Percentiles rank a stretch among this genome's conserved stretches.
Conservation (phyloP, 2,797 vertebrate genomes). For the Enteromius mattozi region DNA sequence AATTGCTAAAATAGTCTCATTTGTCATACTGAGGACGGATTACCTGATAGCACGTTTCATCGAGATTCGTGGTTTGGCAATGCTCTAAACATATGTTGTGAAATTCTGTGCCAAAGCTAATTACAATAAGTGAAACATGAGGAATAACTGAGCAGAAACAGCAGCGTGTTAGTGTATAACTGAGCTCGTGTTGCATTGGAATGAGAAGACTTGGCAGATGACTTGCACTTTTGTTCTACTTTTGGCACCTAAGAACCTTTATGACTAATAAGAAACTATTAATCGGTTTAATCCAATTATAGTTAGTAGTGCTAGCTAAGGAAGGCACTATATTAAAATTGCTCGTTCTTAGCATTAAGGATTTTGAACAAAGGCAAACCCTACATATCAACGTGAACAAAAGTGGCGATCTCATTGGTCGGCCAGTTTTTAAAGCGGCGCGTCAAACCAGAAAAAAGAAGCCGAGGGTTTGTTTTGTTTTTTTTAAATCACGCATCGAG, state of each 20-base stretch:
- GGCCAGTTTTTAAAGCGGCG: too few species aligned
- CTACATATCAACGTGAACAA: not conserved
- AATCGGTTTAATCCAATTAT: conserved; percentile 14
- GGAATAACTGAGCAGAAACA: conserved; percentile 59
- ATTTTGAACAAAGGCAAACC: not conserved
- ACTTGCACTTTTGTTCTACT: conserved; percentile 23
- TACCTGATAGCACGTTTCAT: conserved; percentile 27
- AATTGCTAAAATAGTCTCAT: conserved; percentile 18
- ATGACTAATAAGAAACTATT: conserved; percentile 28
- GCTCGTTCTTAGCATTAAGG: not conserved
- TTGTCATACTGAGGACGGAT: conserved; percentile 33
- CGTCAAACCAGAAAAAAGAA: too few species aligned
- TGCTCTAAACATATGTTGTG: conserved; percentile 40
- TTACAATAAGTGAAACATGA: conserved; percentile 82
- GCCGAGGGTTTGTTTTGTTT: too few species aligned
- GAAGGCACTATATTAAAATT: conserved; percentile 1
- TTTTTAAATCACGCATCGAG: too few species aligned
- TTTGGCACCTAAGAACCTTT: conserved; percentile 8
- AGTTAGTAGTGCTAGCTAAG: conserved; percentile 9
- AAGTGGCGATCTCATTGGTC: too few species aligned
- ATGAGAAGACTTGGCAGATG: not conserved
- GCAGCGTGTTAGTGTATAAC: conserved; percentile 1
- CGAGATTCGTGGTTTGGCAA: conserved; percentile 33
- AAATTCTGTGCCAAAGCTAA: conserved; percentile 33
- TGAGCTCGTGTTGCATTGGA: conserved; percentile 4